These are phyloP conservation scores for Hippolais icterina DNA, from an alignment of 2,113 vertebrate species.

Conservation along the genomic window DNA sequence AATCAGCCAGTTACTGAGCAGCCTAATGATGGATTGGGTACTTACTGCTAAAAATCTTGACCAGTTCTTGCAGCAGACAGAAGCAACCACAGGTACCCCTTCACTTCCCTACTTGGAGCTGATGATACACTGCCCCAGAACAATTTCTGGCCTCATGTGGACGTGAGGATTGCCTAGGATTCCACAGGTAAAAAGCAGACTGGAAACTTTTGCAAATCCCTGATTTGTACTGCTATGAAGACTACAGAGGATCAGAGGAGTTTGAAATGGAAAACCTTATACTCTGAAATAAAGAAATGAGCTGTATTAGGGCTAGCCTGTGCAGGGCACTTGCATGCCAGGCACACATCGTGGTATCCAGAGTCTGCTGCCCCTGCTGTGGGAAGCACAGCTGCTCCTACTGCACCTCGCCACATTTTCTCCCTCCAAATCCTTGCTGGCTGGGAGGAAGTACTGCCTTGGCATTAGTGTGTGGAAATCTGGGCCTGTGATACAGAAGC, in stretches of 20 bases:
- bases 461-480: neutral
- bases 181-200: neutral
- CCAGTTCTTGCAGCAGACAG: neutral
- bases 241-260: neutral
- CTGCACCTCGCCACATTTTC: accelerated
- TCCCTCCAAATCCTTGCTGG: neutral
- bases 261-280: neutral
- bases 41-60: neutral
- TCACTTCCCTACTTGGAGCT: neutral
- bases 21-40: neutral
- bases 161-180: neutral
- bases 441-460: neutral
- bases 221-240: neutral
- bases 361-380: neutral
- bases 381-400: neutral
- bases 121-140: neutral
- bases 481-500: neutral
- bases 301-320: neutral
- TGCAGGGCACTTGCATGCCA: neutral
- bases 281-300: neutral
- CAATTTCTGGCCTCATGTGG: neutral
- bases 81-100: neutral
- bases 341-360: accelerated
- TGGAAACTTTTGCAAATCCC: neutral
- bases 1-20: neutral